These are phyloP conservation scores for Epinephelus fuscoguttatus DNA, from an alignment of 2,113 vertebrate genomes.

Conservation along the genomic window DNA sequence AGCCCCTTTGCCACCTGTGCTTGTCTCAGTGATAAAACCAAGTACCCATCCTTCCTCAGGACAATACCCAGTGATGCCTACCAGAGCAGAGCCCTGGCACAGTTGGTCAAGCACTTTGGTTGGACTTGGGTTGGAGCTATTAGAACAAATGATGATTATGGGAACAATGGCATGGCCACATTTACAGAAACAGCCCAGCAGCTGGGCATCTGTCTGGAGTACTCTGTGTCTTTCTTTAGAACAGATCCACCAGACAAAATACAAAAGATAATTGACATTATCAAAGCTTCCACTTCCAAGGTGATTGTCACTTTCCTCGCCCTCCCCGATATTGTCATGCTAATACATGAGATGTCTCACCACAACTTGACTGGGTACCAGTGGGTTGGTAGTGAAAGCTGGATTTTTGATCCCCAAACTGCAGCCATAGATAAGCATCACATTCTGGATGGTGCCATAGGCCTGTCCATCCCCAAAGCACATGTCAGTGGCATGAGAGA, in stretches of 20 bases:
- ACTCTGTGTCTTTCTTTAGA: slow-evolving; percentile 77
- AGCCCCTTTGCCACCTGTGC: slow-evolving; percentile 82
- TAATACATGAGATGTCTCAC: slow-evolving; percentile 68
- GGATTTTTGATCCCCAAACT: slow-evolving; percentile 80
- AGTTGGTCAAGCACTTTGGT: slow-evolving; percentile 77
- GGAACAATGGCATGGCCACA: slow-evolving; percentile 77
- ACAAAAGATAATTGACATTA: slow-evolving; percentile 69
- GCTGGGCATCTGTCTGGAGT: slow-evolving; percentile 76
- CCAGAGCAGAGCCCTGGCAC: slow-evolving; percentile 77
- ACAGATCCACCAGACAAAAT: slow-evolving; percentile 72
- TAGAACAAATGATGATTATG: slow-evolving; percentile 80
- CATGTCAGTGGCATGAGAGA: slow-evolving; percentile 74
- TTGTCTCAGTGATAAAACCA: slow-evolving; percentile 81
- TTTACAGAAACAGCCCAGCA: slow-evolving; percentile 69
- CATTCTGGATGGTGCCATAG: slow-evolving; percentile 80
- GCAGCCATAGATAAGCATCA: slow-evolving; percentile 63
- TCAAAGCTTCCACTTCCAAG: slow-evolving; percentile 75
- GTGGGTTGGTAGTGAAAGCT: slow-evolving; percentile 83
- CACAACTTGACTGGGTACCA: slow-evolving; percentile 82
- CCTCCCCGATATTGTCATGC: slow-evolving; percentile 67
- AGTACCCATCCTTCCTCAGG: slow-evolving; percentile 78
- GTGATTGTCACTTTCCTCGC: slow-evolving; percentile 81
- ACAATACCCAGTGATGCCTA: slow-evolving; percentile 80
- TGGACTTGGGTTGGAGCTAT: slow-evolving; percentile 82
- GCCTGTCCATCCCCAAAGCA: slow-evolving; percentile 80